Conservation (phyloP, 2,888 invertebrate species). For the Ptychoptera albimana region DNA sequence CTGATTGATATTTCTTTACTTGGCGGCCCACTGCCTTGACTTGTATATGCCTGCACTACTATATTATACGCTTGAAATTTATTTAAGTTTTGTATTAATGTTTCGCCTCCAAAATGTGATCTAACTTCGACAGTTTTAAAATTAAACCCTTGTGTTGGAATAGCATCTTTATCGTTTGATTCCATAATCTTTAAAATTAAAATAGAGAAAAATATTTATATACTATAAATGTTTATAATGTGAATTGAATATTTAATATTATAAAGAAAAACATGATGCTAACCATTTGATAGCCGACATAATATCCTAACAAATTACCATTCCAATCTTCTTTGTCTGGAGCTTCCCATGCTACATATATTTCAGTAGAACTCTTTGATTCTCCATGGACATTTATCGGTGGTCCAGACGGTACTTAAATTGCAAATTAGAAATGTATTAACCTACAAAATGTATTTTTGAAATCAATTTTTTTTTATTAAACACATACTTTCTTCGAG, state of each 20-base stretch:
- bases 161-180: conserved; percentile 28
- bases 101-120: conserved; percentile 53
- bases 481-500: conserved; percentile 44
- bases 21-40: conserved; percentile 70
- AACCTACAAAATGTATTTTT: background rate
- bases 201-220: background rate
- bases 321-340: conserved; percentile 77
- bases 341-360: conserved; percentile 74
- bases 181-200: background rate
- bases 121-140: conserved; percentile 62
- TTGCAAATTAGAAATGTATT: conserved; percentile 18
- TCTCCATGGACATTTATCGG: conserved; percentile 69
- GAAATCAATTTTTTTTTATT: conserved; percentile 25
- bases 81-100: conserved; percentile 50
- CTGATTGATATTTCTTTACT: conserved; percentile 63
- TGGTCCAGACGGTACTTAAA: conserved; percentile 55
- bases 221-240: too few relatives aligned
- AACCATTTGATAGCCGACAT: conserved; percentile 63
- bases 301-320: conserved; percentile 73
- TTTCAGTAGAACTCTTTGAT: conserved; percentile 70
- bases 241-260: background rate
- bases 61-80: conserved; percentile 70
- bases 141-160: conserved; percentile 42
- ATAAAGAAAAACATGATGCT: background rate
- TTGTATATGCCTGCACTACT: conserved; percentile 75